A percentile compares a stretch with the other conserved stretches of the same genome.
These are phyloP conservation scores for Sebastes variabilis DNA, from an alignment of 2,797 vertebrate species.

Conservation along the genomic window DNA sequence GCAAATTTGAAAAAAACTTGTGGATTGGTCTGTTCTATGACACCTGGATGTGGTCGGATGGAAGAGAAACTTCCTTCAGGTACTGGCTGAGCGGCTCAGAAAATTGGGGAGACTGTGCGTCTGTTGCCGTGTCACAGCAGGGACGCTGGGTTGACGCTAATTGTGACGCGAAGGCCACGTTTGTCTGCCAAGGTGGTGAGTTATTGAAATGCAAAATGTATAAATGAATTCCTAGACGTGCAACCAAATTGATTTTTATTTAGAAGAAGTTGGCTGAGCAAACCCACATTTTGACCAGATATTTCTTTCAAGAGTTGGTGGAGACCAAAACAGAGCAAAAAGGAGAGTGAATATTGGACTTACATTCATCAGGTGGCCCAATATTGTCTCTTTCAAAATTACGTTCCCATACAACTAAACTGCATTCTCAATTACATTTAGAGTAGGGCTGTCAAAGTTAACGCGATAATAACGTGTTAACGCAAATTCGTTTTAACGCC, in stretches of 20 bases:
- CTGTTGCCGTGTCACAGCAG: neutral
- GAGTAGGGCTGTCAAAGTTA: too few species aligned
- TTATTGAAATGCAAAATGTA: neutral
- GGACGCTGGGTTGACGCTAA: neutral
- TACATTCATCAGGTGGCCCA: too few species aligned
- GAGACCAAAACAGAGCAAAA: too few species aligned
- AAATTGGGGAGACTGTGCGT: neutral
- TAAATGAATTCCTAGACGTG: neutral
- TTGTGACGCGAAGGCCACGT: neutral
- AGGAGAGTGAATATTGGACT: too few species aligned
- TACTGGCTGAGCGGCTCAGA: neutral
- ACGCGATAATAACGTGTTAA: too few species aligned
- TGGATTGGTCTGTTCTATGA: conserved; percentile 54
- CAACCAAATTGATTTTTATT: neutral
- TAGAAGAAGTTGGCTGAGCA: neutral
- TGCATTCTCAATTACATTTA: too few species aligned
- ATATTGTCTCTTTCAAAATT: too few species aligned
- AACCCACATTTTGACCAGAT: neutral
- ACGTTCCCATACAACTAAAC: too few species aligned
- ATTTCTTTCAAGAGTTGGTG: too few species aligned
- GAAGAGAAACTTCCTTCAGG: conserved; percentile 33
- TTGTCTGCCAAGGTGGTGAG: conserved; percentile 60
- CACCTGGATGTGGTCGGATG: conserved; percentile 46
- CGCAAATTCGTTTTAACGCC: too few species aligned
- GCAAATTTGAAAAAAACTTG: accelerated